Evolutionary conservation across 2,888 invertebrate species (phyloP).

Genomic region (Netelia inedita): DNA sequence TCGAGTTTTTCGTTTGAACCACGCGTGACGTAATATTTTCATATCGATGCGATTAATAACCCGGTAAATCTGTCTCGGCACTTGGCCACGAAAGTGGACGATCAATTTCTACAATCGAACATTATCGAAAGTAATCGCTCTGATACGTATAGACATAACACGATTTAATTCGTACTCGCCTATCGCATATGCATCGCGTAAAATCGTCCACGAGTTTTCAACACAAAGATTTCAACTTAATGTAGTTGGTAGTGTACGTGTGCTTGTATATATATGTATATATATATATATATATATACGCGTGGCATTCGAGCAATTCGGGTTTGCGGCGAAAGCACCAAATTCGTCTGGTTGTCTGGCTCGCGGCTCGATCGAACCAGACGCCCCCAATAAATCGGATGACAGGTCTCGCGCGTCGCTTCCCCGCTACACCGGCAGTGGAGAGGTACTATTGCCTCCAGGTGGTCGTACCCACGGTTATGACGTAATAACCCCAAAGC

Average conservation of each 20-base stretch:
- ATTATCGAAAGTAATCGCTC: conserved; percentile 41
- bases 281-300: neutral
- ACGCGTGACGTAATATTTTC: neutral
- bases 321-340: conserved; percentile 61
- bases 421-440: conserved; percentile 68
- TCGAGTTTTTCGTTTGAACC: neutral
- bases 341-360: conserved; percentile 71
- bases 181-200: conserved; percentile 47
- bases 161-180: conserved; percentile 45
- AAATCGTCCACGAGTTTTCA: conserved; percentile 47
- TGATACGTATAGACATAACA: neutral
- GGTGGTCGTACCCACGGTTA: conserved; percentile 78
- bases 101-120: conserved; percentile 56
- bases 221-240: conserved; percentile 40
- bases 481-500: conserved; percentile 81
- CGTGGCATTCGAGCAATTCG: conserved; percentile 58
- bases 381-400: conserved; percentile 78
- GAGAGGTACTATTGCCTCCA: conserved; percentile 78
- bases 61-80: conserved; percentile 51
- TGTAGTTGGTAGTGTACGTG: neutral
- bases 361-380: conserved; percentile 69
- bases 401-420: conserved; percentile 74
- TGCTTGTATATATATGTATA: neutral
- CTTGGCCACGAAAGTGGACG: conserved; percentile 20
- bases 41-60: conserved; percentile 30